A percentile compares a stretch with the other conserved stretches of the same genome.
Conservation (phyloP, 1,140 invertebrate species). For the Pantala flavescens region DNA sequence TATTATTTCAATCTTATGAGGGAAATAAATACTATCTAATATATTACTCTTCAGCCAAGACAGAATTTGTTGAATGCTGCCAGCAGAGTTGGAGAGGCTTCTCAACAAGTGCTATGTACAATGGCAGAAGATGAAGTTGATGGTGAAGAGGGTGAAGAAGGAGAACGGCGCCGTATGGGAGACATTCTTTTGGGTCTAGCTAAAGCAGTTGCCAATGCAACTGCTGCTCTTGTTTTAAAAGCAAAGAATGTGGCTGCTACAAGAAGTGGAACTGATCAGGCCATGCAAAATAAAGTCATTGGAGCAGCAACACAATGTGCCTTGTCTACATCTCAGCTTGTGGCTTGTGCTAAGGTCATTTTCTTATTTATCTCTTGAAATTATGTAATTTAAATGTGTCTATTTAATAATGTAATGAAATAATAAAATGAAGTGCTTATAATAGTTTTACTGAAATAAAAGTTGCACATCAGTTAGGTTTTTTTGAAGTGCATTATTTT, state of each 20-base stretch:
- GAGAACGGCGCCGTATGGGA: conserved; percentile 53
- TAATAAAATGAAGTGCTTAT: neutral
- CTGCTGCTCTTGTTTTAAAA: conserved; percentile 86
- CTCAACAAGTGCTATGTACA: conserved; percentile 82
- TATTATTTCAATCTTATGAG: too few species aligned
- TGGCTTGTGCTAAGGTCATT: conserved; percentile 85
- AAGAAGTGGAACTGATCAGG: conserved; percentile 25
- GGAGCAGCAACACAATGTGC: conserved; percentile 93
- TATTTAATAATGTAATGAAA: neutral
- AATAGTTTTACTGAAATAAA: too few species aligned
- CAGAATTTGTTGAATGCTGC: conserved; percentile 90
- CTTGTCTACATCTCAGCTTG: conserved; percentile 91
- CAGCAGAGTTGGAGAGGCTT: conserved; percentile 89
- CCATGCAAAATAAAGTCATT: conserved; percentile 62
- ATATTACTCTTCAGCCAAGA: conserved; percentile 52
- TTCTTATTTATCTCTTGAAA: conserved; percentile 14
- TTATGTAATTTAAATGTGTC: too few species aligned
- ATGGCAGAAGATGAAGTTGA: conserved; percentile 59
- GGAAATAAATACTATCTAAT: too few species aligned
- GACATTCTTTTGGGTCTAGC: conserved; percentile 82
- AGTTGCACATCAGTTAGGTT: too few species aligned
- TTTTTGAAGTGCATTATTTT: too few species aligned
- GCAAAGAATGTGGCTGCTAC: conserved; percentile 50
- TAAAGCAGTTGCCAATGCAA: conserved; percentile 94
- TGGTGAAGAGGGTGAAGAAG: conserved; percentile 57